Conservation (phyloP, 2,888 invertebrate genomes). For the Heliconius hortense region DNA sequence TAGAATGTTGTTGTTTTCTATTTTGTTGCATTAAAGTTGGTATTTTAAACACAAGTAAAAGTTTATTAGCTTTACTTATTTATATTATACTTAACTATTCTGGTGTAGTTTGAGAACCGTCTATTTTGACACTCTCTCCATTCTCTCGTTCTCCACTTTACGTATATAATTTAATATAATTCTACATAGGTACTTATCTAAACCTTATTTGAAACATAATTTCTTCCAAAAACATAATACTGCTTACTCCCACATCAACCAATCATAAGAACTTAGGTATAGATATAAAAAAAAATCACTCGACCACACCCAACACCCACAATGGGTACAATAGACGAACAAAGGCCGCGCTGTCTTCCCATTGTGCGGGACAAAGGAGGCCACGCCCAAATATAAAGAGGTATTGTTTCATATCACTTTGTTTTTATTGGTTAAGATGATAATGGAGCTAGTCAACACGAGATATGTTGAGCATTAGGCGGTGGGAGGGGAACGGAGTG, state of each 20-base stretch:
- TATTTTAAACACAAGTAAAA: no score
- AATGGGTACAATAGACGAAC: slow-evolving; percentile 48
- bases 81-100: no score
- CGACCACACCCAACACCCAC: slow-evolving; percentile 41
- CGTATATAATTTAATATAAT: no score
- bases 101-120: no score
- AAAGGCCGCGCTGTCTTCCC: slow-evolving; percentile 74
- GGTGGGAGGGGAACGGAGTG: background rate
- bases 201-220: no score
- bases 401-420: slow-evolving; percentile 73
- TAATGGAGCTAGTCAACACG: background rate
- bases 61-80: no score
- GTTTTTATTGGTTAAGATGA: slow-evolving; percentile 58
- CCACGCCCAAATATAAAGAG: slow-evolving; percentile 70
- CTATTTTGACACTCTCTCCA: no score
- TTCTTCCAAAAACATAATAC: background rate
- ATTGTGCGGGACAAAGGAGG: slow-evolving; percentile 73
- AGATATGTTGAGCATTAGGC: background rate
- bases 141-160: no score
- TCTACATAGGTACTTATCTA: no score
- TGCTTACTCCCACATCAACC: slow-evolving; percentile 8
- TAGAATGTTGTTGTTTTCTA: no score
- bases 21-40: no score
- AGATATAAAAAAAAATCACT: slow-evolving; percentile 19
- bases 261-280: slow-evolving; percentile 38